Evolutionary conservation across 2,888 invertebrate genomes (phyloP).

Genomic region (Mamestra brassicae): DNA sequence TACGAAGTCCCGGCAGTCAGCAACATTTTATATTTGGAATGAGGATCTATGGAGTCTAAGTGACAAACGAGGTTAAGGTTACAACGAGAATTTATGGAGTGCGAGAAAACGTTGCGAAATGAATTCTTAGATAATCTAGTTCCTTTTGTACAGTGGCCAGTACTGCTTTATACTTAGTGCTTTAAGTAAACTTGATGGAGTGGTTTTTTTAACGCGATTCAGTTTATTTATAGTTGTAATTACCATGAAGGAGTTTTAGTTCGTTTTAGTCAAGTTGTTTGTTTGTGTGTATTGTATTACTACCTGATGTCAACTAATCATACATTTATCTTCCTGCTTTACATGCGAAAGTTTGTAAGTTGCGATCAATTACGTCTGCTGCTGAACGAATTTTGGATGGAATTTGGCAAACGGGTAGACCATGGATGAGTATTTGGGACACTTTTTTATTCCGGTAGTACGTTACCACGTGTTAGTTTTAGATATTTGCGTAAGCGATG

Average conservation of each 20-base stretch:
- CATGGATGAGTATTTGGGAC: no score
- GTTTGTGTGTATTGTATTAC: background rate
- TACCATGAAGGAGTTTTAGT: constrained; percentile 16
- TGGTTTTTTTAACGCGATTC: constrained; percentile 39
- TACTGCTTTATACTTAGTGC: constrained; percentile 36
- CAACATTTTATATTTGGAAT: constrained; percentile 54
- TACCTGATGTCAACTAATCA: background rate
- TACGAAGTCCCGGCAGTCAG: constrained; percentile 33
- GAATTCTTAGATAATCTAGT: constrained; percentile 60
- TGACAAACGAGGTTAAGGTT: constrained; percentile 56
- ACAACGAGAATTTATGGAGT: constrained; percentile 56
- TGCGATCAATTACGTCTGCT: no score
- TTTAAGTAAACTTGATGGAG: constrained; percentile 21
- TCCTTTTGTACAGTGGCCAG: constrained; percentile 40
- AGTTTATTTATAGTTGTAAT: constrained; percentile 27
- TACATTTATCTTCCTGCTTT: background rate
- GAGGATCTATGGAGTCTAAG: constrained; percentile 56
- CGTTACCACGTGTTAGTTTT: no score
- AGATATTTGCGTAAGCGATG: no score
- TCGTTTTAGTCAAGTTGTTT: background rate
- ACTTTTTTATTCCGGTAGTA: no score
- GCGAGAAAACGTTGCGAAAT: constrained; percentile 53
- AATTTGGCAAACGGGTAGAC: no score
- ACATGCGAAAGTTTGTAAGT: no score
- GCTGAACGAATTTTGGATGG: no score